Base-by-base conservation (phyloP, 1,140 invertebrate genomes). In the Mamestra configurata region DNA sequence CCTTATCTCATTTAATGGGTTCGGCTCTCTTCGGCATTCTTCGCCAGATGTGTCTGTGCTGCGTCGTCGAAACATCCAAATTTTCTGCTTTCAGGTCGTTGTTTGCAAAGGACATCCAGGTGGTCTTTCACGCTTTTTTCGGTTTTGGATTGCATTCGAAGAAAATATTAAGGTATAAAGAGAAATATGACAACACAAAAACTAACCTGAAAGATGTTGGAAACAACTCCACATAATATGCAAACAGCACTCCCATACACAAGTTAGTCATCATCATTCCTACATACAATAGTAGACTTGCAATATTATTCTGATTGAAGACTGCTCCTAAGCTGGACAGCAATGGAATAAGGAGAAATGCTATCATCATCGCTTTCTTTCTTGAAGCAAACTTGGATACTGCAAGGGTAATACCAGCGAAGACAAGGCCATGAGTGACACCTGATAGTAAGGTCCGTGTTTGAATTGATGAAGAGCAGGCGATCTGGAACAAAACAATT, bases 141-240 rank as follows among this genome's bases (percentile, higher is more conserved):
- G n/a, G n/a, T n/a, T n/a, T n/a, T n/a, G n/a, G n/a, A n/a, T n/a
- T n/a, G n/a, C n/a, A n/a, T n/a, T n/a, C n/a, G n/a, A n/a, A n/a
- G n/a, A n/a, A n/a, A n/a, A n/a, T n/a, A n/a, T n/a, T n/a, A n/a
- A n/a, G n/a, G n/a, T n/a, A n/a, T n/a, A n/a, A n/a, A 11, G 4
- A 31, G 22, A 27, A 61, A 8, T 6, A 20, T 46, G 11, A 4
- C 15, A 66, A 43, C 7, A 43, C 1, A 6, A n/a, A 22, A 75
- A 59, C 37, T 37, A 0, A 40, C 13, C 53, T 77, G 49, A 84
- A 86, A 31, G 85, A 87, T 1, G 88, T 88, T 2, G 88, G 86
- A 61, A 81, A 88, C 31, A 89, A 18, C 20, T 88, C 85, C 18
- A 87, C 82, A 46, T 78, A 88, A 40, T 88, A 89, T 0, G 84